phyloP scores from a whole-genome alignment of 2,797 vertebrate genomes.

The Epinephelus coioides region DNA sequence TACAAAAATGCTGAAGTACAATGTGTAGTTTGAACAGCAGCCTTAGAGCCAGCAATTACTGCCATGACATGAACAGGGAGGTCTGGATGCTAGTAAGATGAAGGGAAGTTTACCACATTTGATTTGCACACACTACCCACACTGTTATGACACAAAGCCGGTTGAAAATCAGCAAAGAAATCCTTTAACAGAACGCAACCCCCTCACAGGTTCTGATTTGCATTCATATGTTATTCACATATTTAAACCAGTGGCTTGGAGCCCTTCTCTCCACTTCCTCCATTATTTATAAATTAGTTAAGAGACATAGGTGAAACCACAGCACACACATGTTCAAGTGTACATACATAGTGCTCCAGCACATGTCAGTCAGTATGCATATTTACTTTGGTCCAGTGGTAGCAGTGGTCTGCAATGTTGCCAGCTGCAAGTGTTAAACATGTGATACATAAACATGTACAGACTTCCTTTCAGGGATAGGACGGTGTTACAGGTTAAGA shows the following conservation, averaged over 20 bases:
- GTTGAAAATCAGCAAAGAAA: no score
- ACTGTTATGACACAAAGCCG: no score
- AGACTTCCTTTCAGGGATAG: not conserved
- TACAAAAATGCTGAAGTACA: no score
- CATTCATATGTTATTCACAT: not conserved
- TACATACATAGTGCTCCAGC: not conserved
- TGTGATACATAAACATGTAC: constrained; percentile 8
- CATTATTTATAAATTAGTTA: constrained; percentile 7
- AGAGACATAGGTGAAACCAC: not conserved
- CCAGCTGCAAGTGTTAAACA: constrained; percentile 6
- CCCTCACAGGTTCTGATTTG: not conserved
- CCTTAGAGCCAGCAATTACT: no score
- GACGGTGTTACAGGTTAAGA: not conserved
- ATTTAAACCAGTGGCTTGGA: constrained; percentile 7
- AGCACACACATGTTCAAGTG: not conserved
- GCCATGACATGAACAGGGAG: no score
- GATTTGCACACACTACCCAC: no score
- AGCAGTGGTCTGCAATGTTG: not conserved
- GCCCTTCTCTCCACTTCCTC: not conserved
- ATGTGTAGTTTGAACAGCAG: no score
- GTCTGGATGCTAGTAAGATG: no score
- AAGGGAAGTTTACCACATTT: no score
- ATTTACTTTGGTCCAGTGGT: not conserved
- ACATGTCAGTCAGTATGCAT: not conserved
- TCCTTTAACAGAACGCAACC: not conserved